Conservation (phyloP, 2,888 invertebrate genomes). For the Tiliacea citrago region DNA sequence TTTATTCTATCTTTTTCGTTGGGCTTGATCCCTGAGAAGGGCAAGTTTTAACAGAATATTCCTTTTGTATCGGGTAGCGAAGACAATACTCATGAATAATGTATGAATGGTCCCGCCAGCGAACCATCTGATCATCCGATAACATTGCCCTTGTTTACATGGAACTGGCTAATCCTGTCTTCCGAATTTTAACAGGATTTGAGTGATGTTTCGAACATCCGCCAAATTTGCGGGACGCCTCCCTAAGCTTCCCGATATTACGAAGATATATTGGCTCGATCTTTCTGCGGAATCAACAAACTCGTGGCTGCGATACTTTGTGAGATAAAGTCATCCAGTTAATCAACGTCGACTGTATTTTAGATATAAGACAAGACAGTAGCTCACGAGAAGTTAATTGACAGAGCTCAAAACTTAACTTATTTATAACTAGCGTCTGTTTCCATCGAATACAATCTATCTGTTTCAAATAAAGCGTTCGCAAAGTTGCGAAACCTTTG, state of each 20-base stretch:
- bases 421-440: conserved; percentile 51
- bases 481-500: conserved; percentile 41
- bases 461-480: conserved; percentile 36
- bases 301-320: conserved; percentile 53
- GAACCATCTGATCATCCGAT: conserved; percentile 85
- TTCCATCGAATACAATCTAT: conserved; percentile 38
- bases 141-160: conserved; percentile 85
- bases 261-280: conserved; percentile 74
- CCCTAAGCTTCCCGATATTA: conserved; percentile 70
- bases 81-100: conserved; percentile 85
- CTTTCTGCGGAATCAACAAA: conserved; percentile 59
- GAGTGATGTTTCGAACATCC: conserved; percentile 76
- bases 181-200: conserved; percentile 86
- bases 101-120: conserved; percentile 75
- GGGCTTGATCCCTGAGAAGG: conserved; percentile 51
- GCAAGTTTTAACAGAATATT: conserved; percentile 63
- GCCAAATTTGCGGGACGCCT: conserved; percentile 69
- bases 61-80: conserved; percentile 75
- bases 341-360: conserved; percentile 52
- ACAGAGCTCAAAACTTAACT: conserved; percentile 44
- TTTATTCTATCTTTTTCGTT: conserved; percentile 59
- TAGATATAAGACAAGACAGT: conserved; percentile 46
- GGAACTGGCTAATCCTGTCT: conserved; percentile 83
- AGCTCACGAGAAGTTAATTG: conserved; percentile 54
- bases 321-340: conserved; percentile 60